These are phyloP conservation scores for Yponomeuta malinellus DNA, from an alignment of 2,888 invertebrate species.

Conservation along the genomic window DNA sequence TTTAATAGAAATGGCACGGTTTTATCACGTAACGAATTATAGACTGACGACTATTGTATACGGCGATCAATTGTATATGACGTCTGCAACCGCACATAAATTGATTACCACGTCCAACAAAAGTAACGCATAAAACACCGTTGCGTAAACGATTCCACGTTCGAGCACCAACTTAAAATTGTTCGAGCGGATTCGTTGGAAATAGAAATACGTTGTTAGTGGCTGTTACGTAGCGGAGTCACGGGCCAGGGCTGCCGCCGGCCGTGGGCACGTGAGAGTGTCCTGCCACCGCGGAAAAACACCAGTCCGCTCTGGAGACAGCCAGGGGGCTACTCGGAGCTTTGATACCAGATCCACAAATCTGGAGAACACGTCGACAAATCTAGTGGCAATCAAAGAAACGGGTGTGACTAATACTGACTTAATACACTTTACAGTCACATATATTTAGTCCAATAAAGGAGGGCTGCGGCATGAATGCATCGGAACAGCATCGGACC, in stretches of 20 bases:
- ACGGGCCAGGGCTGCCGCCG: constrained; percentile 9
- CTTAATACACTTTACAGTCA: too few relatives aligned
- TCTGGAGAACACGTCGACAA: too few relatives aligned
- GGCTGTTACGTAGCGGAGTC: constrained; percentile 7
- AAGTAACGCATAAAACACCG: background rate
- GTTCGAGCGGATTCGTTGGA: background rate
- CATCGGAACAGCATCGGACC: too few relatives aligned
- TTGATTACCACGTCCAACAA: background rate
- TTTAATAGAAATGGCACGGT: too few relatives aligned
- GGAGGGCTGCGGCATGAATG: too few relatives aligned
- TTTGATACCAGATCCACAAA: background rate
- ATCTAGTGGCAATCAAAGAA: too few relatives aligned
- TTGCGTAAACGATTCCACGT: background rate
- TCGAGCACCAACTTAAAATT: background rate
- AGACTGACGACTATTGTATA: too few relatives aligned
- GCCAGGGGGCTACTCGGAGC: background rate
- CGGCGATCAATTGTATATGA: too few relatives aligned
- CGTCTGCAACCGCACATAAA: too few relatives aligned
- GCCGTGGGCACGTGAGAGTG: background rate
- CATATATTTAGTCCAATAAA: too few relatives aligned
- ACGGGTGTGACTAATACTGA: too few relatives aligned
- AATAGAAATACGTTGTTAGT: constrained; percentile 4
- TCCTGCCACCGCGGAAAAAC: background rate
- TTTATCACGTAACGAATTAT: too few relatives aligned
- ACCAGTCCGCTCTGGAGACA: background rate